Base-by-base conservation (phyloP, 2,113 vertebrate species). In the Condylura cristata region DNA sequence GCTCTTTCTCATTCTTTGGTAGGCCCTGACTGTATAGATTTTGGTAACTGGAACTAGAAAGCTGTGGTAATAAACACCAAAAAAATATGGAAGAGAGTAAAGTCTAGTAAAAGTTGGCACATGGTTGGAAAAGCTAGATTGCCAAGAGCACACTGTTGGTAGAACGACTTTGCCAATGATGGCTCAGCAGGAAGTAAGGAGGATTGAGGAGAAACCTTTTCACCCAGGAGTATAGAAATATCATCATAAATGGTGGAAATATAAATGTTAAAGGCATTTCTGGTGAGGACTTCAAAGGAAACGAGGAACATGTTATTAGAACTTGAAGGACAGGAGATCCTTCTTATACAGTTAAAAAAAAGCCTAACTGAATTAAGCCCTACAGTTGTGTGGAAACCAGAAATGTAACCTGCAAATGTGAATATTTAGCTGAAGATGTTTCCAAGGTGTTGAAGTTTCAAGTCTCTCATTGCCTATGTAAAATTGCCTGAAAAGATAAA, bases 401-500 rank as follows among this genome's bases (percentile, higher is more conserved):
- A 93, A 81, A 7, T 87, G 11, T 28, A 58, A 89, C 41, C 17
- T 51, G 41, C 58, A 70, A n/a, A 82, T 28, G 60, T 89, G 87
- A 51, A 44, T 65, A 63, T 48, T 95, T 78, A 78, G 72, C 75
- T 41, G 48, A 93, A 80, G 63, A 83, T 44, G 80, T 83, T 95
- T 94, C 63, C 34, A 66, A 74, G 91, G 44, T 65, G 48, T 84
- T 30, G 20, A 91, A 80, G 63, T 48, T 66, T 3, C 39, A 86
- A 37, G 37, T 82, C 78, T 81, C 81, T 74, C 60, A 39, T 5
- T 63, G 61, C 80, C 86, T 94, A 66, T 65, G 44, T 60, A 79
- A 90, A 90, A 56, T 48, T 81, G n/a, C 70, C 28, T 75, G 70
- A 51, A 58, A 86, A 91, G 88, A 89, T 37, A 95, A 12, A 91